Conservation (phyloP, 2,113 vertebrate genomes). For the Glaucidium brasilianum region DNA sequence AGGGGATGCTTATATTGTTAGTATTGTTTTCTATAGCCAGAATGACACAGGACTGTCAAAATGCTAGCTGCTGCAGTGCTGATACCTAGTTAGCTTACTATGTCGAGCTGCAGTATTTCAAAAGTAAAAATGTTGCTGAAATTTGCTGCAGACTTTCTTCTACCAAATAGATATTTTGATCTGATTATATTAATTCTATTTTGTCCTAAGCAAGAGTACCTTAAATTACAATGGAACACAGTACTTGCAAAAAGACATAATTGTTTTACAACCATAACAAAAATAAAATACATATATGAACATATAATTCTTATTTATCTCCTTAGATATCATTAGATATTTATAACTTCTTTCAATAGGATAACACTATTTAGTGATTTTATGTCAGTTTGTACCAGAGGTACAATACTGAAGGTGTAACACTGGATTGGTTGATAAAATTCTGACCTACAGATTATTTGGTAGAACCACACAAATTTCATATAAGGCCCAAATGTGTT, state of each 20-base stretch:
- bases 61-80: neutral
- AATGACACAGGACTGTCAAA: conserved; percentile 55
- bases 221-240: neutral
- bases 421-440: neutral
- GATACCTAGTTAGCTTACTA: conserved; percentile 1
- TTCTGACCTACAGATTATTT: neutral
- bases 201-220: neutral
- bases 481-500: neutral
- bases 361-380: neutral
- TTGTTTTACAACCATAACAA: neutral
- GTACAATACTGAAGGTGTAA: neutral
- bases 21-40: neutral
- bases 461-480: neutral
- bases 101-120: neutral
- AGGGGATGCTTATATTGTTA: conserved; percentile 8
- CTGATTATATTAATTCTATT: neutral
- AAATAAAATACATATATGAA: neutral
- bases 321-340: neutral
- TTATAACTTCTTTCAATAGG: neutral
- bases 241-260: neutral
- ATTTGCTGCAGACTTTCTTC: neutral
- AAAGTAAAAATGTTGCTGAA: conserved; percentile 15
- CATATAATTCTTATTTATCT: neutral
- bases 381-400: neutral
- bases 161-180: neutral